phyloP scores from a whole-genome alignment of 1,140 invertebrate genomes.

The Wiebesia pumilae region DNA sequence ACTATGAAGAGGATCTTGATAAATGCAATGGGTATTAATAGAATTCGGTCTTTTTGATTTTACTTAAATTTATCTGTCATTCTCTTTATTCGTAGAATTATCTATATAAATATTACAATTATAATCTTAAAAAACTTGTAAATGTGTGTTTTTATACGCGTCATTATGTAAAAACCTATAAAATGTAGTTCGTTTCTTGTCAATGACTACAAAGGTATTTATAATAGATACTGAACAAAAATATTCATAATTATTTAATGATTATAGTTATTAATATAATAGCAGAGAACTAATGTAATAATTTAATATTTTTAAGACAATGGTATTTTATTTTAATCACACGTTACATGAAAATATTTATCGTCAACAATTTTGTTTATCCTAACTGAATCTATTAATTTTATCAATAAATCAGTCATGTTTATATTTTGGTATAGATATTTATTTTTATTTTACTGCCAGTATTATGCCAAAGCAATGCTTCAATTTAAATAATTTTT shows the following conservation, averaged over 20 bases:
- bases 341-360: not conserved
- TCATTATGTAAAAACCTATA: not conserved
- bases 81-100: not conserved
- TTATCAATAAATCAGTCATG: not conserved
- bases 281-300: not conserved
- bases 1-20: slow-evolving; percentile 43
- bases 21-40: slow-evolving; percentile 33
- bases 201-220: not conserved
- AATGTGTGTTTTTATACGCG: not conserved
- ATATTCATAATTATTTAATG: not conserved
- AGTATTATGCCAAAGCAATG: too few relatives aligned
- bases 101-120: not conserved
- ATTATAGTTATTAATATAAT: slow-evolving; percentile 9
- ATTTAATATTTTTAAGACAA: not conserved
- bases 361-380: not conserved
- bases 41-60: not conserved
- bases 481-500: too few relatives aligned
- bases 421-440: not conserved
- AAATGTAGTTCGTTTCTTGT: not conserved
- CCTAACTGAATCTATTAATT: not conserved
- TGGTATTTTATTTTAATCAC: not conserved
- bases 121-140: slow-evolving; percentile 1
- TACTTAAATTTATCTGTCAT: not conserved
- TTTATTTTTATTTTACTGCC: too few relatives aligned
- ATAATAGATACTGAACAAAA: not conserved